Base-by-base conservation (phyloP, 1,140 invertebrate species). In the Cyclina sinensis region DNA sequence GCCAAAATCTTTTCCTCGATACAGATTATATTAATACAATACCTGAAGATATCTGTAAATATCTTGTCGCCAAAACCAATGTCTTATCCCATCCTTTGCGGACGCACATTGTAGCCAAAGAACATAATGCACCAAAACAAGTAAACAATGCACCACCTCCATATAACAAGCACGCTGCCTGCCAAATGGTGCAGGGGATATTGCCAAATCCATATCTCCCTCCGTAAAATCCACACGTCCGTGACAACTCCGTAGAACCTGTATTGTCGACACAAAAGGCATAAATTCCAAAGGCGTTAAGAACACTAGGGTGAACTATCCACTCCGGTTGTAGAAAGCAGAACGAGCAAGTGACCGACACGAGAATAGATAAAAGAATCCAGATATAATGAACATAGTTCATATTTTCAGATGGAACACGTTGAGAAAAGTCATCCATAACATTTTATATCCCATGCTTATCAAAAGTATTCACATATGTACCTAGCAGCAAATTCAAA, bases 301-400 rank as follows among this genome's bases (percentile, higher is more conserved):
- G 35, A 21, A 83, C 76, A 57, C 91, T 87, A n/a, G 84, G 78
- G 57, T 92, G 86, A 4, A 95, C 62, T 43, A 95, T 90, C 94
- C 94, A 95, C 39, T 91, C 92, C 3, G 94, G 94, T 68, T 95
- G 94, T 16, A 94, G 73, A 80, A 94, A 93, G 70, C 92, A 92
- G 70, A 94, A 94, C 0, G 91, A 88, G 65, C 91, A 91, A 0
- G 90, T 90, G 24, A 81, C 91, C 5, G 92, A 91, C 27, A 94
- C 93, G 54, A 92, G 84, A 14, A 94, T 82, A 0, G 94, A 94
- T 24, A 95, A 54, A 32, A 94, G 59, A 24, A 89, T 89, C 94
- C 94, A 95, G 16, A 95, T 78, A 24, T 88, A 88, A 12, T 88
- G 86, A 12, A 88, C 86, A 70, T 80, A 88, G 24, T 51, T 88